Evolutionary conservation across 2,888 invertebrate genomes (phyloP), one percentile per base, ranked within the genome.

Genomic region (Tromatobia lineatoria): DNA sequence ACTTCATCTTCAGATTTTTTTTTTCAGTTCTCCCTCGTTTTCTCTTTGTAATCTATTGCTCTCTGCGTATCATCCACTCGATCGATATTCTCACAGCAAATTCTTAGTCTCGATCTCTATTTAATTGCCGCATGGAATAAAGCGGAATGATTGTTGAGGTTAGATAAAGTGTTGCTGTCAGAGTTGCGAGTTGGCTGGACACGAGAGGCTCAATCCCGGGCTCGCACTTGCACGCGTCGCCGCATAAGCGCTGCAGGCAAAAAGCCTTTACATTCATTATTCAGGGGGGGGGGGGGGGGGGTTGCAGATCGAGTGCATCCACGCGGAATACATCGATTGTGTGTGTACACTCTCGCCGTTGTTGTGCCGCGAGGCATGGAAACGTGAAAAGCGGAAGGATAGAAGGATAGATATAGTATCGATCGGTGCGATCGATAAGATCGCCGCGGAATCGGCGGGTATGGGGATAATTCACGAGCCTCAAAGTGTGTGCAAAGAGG

Each of bases 261-360:
- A 83, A 79, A 83, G 34, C 75, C 83, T 79, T 79, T 79, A 82
- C 83, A 79, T 83, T 83, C 83, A 83, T 79, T 79, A 83, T 83
- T 83, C 75, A 79, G 75, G 75, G 79, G 67, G 77, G 82, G 23
- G 66, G 52, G 57, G 57, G 59, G 57, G 25, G 57, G 34, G 61
- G 80, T 57, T 34, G 61, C 25, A 57, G 52, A 78, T 69, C 59
- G 69, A 70, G 61, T 52, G 77, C 61, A 59, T 61, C 52, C 67
- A 81, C 61, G 75, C 50, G 50, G 77, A 38, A 82, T 74, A 29
- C 57, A 82, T 73, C 82, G 69, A 78, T 82, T 64, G 52, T 80
- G 52, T 80, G 23, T 54, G n/a, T 18, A 59, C 45, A 59, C 57
- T 29, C 34, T 57, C 52, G 3, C 7, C n/a, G 29, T 52, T 29